Base-by-base conservation (phyloP, 2,888 invertebrate genomes). In the Orgyia antiqua region DNA sequence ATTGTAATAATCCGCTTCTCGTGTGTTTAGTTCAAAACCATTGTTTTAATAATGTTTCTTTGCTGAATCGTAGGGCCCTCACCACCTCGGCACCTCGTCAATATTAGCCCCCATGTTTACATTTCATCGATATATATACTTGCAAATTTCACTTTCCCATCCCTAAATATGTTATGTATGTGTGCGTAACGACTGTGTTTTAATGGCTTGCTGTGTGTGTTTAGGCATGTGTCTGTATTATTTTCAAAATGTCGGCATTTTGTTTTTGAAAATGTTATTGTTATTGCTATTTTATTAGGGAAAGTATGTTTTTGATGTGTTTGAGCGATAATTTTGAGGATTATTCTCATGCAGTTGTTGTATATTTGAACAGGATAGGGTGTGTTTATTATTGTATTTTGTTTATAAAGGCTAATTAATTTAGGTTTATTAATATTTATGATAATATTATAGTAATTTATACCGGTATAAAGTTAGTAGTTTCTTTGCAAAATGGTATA, bases 1-100 rank as follows among this genome's bases (percentile, higher is more conserved):
- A 84, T 83, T 83, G 79, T 82, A 79, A 80, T 77, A 80, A 72
- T 67, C 68, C 54, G 54, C 48, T 58, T 55, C 58, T 51, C 52
- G 39, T 39, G 65, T 63, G 64, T 64, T 66, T 66, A 66, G 66
- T 59, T 57, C 59, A 52, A 50, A 51, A 57, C 65, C 70, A 65
- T 73, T 75, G 72, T 73, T 76, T 71, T 73, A 73, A 68, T 69
- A 68, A 63, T 56, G 58, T 59, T 70, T 66, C 72, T 72, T 64
- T 68, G 75, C 75, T 71, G 77, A 77, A 67, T 49, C 44, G 55
- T 46, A 36, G 37, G 31, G 34, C 37, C 38, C 42, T 42, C 45
- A 47, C 48, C 39, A 27, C 37, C 50, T 50, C 51, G 44, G 56
- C 48, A 47, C 46, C 52, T 50, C 58, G 59, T 68, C 64, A 62